phyloP scores from a whole-genome alignment of 2,888 invertebrate genomes.

The Liodrosophila aerea region DNA sequence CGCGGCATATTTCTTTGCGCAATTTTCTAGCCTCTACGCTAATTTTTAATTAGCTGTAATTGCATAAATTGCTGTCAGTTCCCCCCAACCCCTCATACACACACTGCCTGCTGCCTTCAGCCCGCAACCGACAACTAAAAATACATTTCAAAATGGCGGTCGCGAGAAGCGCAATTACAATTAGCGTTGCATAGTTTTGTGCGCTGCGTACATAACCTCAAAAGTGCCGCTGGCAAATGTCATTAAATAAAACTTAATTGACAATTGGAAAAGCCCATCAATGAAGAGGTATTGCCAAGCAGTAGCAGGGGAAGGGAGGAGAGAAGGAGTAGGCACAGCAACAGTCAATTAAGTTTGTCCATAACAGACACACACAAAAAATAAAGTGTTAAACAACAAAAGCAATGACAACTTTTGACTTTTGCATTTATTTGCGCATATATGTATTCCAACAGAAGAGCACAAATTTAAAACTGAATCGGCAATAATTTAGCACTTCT shows the following conservation, averaged over 20 bases:
- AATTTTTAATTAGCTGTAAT: constrained; percentile 76
- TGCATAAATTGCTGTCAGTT: constrained; percentile 62
- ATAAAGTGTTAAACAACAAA: constrained; percentile 19
- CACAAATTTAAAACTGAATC: constrained; percentile 75
- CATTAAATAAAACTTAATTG: constrained; percentile 80
- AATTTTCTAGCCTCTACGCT: constrained; percentile 49
- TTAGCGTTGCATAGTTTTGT: constrained; percentile 71
- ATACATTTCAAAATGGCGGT: constrained; percentile 67
- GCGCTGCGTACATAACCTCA: constrained; percentile 62
- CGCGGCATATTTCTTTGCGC: constrained; percentile 50
- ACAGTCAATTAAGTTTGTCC: constrained; percentile 68
- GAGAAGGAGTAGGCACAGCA: constrained; percentile 38
- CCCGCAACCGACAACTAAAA: constrained; percentile 28
- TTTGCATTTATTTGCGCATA: constrained; percentile 70
- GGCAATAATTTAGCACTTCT: constrained; percentile 77
- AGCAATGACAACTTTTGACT: constrained; percentile 48
- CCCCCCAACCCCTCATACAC: not conserved
- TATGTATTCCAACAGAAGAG: constrained; percentile 63
- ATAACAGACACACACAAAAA: constrained; percentile 34
- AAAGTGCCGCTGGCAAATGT: constrained; percentile 63
- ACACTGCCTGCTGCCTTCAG: not conserved
- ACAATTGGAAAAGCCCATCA: constrained; percentile 68
- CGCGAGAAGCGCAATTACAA: constrained; percentile 62
- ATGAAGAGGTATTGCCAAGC: not conserved
- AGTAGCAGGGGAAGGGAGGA: not conserved